Base-by-base conservation (phyloP, 2,113 vertebrate species). In the Nycticryphes semicollaris region DNA sequence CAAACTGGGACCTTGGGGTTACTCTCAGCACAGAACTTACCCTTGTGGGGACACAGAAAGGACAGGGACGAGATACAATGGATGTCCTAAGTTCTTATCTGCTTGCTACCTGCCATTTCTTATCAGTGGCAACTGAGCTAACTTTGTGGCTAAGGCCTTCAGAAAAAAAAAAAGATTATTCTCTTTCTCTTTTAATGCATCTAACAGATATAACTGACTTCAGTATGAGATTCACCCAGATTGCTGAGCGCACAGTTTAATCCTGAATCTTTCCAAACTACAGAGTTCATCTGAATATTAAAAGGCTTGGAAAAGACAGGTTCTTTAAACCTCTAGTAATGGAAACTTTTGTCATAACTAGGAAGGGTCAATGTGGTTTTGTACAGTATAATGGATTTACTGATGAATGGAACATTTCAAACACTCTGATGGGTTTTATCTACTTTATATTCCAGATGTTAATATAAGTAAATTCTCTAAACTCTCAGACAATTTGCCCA, bases 391-490 rank as follows among this genome's bases (percentile, higher is more conserved):
- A 94, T 92, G 88, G 96, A 90, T 97, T 96, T 96, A 89, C 92
- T 84, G 86, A 94, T 63, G 83, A 94, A 89, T 85, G 84, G 75
- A 96, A 96, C 37, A 85, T 94, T 96, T 92, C 12, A 18, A 82
- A 93, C 59, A 83, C 83, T 92, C 89, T 92, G 90, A 92, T 77
- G 48, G 90, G 31, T 89, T 97, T 97, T 89, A 93, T 84, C 93
- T 96, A 84, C 88, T 96, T 97, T 94, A 92, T 93, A 97, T 97
- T 93, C 95, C 87, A 87, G 81, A 95, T 96, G 67, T 89, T 97
- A 97, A 96, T 96, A 91, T 91, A 96, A 90, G 73, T 95, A 96
- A 97, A 96, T 96, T 96, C 96, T 95, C 80, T 95, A 91, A 93
- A 89, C 64, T 84, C 54, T 81, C 72, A 95, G 84, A 73, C 77